These are phyloP conservation scores for Nowickia ferox DNA, from an alignment of 2,888 invertebrate species.

Conservation along the genomic window DNA sequence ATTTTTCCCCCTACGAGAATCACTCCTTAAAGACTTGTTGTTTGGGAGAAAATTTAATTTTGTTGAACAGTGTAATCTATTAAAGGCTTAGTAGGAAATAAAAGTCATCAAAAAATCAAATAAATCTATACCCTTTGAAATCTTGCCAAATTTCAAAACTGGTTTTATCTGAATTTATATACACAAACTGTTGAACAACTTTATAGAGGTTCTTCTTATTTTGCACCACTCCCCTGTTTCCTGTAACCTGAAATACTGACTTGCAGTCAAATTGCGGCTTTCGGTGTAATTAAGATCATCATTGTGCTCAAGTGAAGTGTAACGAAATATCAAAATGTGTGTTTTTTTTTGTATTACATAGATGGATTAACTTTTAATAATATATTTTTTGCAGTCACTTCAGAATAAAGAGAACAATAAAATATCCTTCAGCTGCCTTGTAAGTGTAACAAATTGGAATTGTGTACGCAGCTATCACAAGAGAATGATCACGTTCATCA, in stretches of 20 bases:
- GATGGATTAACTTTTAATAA: conserved; percentile 62
- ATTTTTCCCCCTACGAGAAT: too few relatives aligned
- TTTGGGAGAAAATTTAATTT: neutral
- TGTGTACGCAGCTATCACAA: conserved; percentile 33
- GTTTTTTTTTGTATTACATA: conserved; percentile 1
- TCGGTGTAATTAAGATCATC: conserved; percentile 67
- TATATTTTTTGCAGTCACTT: conserved; percentile 54
- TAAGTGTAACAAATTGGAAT: conserved; percentile 77
- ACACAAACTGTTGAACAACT: neutral
- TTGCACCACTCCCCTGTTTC: neutral
- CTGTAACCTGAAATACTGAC: neutral
- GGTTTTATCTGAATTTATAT: neutral
- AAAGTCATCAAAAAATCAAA: too few relatives aligned
- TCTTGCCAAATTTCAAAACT: too few relatives aligned
- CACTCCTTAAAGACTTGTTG: too few relatives aligned
- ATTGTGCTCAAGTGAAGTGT: conserved; percentile 68
- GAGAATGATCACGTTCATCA: conserved; percentile 37
- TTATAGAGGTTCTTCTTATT: neutral
- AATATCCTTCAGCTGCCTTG: conserved; percentile 76
- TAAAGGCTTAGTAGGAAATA: too few relatives aligned
- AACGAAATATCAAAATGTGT: conserved; percentile 70
- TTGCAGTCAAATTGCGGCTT: conserved; percentile 52
- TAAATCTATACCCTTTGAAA: too few relatives aligned
- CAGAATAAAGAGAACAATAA: conserved; percentile 27
- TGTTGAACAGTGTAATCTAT: neutral